Evolutionary conservation across 2,888 invertebrate species (phyloP), one percentile per base, ranked within the genome.

Genomic region (Lycophotia porphyrea): DNA sequence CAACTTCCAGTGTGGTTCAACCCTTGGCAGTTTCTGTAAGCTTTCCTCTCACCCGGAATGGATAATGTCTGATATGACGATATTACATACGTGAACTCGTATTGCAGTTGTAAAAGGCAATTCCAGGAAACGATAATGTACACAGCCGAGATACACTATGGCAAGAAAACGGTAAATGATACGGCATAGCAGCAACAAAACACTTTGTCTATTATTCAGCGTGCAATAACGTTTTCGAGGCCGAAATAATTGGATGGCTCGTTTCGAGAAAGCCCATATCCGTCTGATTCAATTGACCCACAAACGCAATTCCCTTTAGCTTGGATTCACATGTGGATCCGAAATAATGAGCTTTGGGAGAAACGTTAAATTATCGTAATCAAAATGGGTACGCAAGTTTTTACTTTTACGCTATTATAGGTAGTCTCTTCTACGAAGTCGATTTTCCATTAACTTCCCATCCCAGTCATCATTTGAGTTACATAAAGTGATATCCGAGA

Each of bases 181-280:
- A 72, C 75, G 76, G 71, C 79, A 75, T 69, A 76, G 71, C 52
- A 44, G 71, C 76, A 75, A 76, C 84, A 81, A 76, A 81, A 81
- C 74, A 78, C 77, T 80, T 76, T 36, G 66, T 86, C 86, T 81
- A 86, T 86, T 86, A 88, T 87, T 88, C 88, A 84, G 76, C 61
- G 67, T 58, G 82, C 71, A 84, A 85, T 80, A 86, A 88, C 79
- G 71, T 76, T 86, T 72, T 76, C 73, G 74, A 70, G 77, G 81
- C 61, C 76, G 66, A 88, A 84, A 86, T 86, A 88, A 88, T 88
- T 88, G 82, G 82, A 82, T 78, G 76, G 76, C 74, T 75, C 74
- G 76, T 86, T 79, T 76, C 66, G 82, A 64, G 79, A 87, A 87
- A 87, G 79, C 73, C 76, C 86, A 71, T 86, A 77, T 78, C 68